Conservation (phyloP, 2,113 vertebrate species). For the Mobula birostris region DNA sequence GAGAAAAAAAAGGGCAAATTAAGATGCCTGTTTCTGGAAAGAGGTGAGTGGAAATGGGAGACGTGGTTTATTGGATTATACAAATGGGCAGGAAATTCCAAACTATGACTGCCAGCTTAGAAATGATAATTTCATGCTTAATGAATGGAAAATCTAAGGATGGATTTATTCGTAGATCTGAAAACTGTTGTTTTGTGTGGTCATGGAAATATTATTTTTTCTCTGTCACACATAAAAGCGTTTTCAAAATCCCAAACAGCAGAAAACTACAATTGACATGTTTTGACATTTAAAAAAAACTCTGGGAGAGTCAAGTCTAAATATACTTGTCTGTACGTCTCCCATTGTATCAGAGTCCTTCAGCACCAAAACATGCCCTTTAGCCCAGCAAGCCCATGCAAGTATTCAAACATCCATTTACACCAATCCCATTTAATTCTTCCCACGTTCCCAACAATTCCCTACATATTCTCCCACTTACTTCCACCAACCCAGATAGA, state of each 20-base stretch:
- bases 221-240: background rate
- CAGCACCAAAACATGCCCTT: too few relatives aligned
- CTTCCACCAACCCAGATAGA: too few relatives aligned
- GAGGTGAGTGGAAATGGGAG: slow-evolving; percentile 28
- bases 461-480: too few relatives aligned
- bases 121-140: slow-evolving; percentile 27
- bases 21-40: slow-evolving; percentile 14
- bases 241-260: background rate
- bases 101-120: slow-evolving; percentile 16
- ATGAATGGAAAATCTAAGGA: slow-evolving; percentile 31
- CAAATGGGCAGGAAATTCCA: slow-evolving; percentile 25
- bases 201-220: slow-evolving; percentile 29
- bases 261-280: background rate
- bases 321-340: background rate
- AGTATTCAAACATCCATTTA: too few relatives aligned
- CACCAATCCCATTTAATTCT: too few relatives aligned
- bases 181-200: slow-evolving; percentile 24
- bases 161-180: slow-evolving; percentile 25
- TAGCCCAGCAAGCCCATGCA: too few relatives aligned
- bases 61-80: slow-evolving; percentile 19
- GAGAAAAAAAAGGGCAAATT: slow-evolving; percentile 40
- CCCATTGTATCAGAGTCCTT: too few relatives aligned
- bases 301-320: background rate
- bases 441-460: too few relatives aligned
- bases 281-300: background rate